Evolutionary conservation across 2,888 invertebrate genomes (phyloP).

Genomic region (Tenthredo notha): DNA sequence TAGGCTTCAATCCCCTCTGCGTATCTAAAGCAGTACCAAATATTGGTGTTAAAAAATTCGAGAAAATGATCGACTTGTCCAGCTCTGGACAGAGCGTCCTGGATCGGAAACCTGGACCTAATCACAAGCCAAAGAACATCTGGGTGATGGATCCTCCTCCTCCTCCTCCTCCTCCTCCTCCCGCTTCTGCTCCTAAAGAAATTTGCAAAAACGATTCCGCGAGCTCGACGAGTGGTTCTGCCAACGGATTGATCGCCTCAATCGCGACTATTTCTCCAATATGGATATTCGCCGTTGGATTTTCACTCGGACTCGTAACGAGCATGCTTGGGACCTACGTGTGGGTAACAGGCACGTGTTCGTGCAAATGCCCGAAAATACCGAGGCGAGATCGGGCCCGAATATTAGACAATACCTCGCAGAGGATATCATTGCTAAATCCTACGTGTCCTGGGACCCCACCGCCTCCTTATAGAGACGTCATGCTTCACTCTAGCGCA

Average conservation of each 20-base stretch:
- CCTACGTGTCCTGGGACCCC: constrained; percentile 72
- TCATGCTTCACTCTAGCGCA: constrained; percentile 66
- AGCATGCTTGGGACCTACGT: constrained; percentile 69
- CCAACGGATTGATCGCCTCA: neutral
- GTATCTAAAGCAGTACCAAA: constrained; percentile 44
- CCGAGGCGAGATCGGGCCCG: constrained; percentile 26
- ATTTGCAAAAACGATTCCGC: constrained; percentile 40
- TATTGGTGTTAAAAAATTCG: constrained; percentile 61
- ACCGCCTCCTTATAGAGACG: constrained; percentile 74
- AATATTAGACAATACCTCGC: constrained; percentile 54
- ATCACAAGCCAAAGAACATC: neutral
- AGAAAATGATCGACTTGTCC: constrained; percentile 64
- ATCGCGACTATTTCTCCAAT: constrained; percentile 61
- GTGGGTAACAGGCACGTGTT: constrained; percentile 64
- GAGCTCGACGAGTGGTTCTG: constrained; percentile 14
- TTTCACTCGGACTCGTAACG: constrained; percentile 67
- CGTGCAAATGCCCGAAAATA: constrained; percentile 56
- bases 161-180: constrained; percentile 50
- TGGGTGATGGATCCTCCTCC: constrained; percentile 37
- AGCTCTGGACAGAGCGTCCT: neutral
- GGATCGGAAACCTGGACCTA: constrained; percentile 52
- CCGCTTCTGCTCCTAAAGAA: constrained; percentile 46
- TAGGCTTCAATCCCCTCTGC: constrained; percentile 58
- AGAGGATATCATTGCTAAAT: constrained; percentile 67
- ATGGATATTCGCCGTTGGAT: constrained; percentile 69